Base-by-base conservation (phyloP, 2,797 vertebrate genomes). In the Helostoma temminkii region DNA sequence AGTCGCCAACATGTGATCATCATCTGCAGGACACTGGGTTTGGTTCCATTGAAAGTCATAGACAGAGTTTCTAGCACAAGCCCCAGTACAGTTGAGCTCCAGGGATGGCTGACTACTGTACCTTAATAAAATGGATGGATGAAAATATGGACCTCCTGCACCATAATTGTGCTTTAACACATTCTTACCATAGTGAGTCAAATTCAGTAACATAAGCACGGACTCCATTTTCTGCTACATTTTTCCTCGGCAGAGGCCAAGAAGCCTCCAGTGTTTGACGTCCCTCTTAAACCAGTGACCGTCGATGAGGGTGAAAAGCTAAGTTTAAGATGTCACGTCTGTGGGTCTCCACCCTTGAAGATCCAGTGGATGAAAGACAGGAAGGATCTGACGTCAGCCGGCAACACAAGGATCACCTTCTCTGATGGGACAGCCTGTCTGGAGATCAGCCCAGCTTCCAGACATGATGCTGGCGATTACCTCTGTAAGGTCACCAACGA, bases 281-380 rank as follows among this genome's bases (percentile, higher is more conserved):
- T 95, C 25, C 93, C 95, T 42, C 95, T 99, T 58, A 94, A 95
- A 74, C 90, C 97, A 1, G 84, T 91, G 58, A 93, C 94, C 11
- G 80, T 91, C 62, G 93, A 84, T 0, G 96, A 97, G 80, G 96
- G 96, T 3, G 95, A 96, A 15, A 95, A 75, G 8, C 30, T 98
- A 26, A 95, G 93, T 43, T 95, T 99, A 47, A 93, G 81, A 74
- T 98, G 98, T 67, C 97, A 98, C 0, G 95, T 98, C 25, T 86
- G 80, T 19, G 98, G 98, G 43, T 95, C 97, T 0, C 84, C 95
- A 53, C 98, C 98, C 1, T 94, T 99, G 66, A 96, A 93, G 76
- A 93, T 98, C 83, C 96, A 97, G 86, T 99, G 98, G 98, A 90
- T 98, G 91, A 99, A 97, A 87, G 94, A 96, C 90, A 95, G 98